Base-by-base conservation (phyloP, 2,797 vertebrate genomes). In the Hypotaenidia philippensis region DNA sequence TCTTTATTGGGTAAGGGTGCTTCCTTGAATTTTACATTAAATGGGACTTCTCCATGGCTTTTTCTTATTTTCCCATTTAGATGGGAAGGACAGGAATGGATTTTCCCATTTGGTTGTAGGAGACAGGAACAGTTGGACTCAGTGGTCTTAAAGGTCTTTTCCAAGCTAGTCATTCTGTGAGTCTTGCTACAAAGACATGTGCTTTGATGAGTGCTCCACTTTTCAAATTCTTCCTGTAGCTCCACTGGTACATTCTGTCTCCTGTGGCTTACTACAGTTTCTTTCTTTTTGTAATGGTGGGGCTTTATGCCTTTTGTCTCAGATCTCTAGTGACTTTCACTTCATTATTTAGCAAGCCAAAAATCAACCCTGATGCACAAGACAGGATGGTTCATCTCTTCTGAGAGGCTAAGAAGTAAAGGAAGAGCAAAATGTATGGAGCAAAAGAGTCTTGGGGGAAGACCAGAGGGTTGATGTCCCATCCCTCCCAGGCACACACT, bases 401-500 rank as follows among this genome's bases (percentile, higher is more conserved):
- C 47, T 63, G 66, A 55, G 47, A 57, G 17, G 7, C 36, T 38
- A 52, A 36, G 77, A 65, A 72, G 55, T 18, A 47, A 75, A 45
- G 31, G 45, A 60, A 44, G 34, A 80, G 5, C 45, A 47, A 49
- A 60, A 40, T 13, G 5, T 69, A 45, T 16, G 15, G 25, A 57
- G 40, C 47, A 29, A 53, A 83, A 19, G 12, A 50, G 29, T 18
- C n/a, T 31, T 29, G 29, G 55, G 27, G 13, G 16, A 23, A 66
- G 36, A 53, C 5, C 36, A 14, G 55, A 75, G 13, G 32, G 41
- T 57, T 40, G 77, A 32, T 0, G 0, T 23, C 70, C 59, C 69
- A 4, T 11, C 14, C 15, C 32, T 77, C 10, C 19, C 44, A 1
- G 0, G 31, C 55, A 38, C 61, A 31, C 8, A 0, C 36, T 63